Conservation (phyloP, 64 coral and sea anemone genomes). For the Cladopsammia gracilis region DNA sequence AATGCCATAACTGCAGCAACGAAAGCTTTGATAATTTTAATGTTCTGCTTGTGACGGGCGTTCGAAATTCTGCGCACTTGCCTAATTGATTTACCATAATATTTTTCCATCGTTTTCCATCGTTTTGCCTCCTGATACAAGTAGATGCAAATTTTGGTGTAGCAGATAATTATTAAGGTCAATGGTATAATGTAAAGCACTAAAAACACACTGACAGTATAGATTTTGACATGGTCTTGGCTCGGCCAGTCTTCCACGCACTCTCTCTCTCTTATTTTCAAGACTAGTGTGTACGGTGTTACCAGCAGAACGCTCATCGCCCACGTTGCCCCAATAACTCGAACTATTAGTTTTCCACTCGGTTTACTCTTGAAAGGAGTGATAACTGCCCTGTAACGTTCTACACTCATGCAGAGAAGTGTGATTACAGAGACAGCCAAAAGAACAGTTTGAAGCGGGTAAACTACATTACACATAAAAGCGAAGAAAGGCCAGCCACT, state of each 20-base stretch:
- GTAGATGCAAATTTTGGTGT: slow-evolving; percentile 5
- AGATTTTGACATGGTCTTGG: slow-evolving; percentile 18
- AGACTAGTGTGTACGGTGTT: slow-evolving; percentile 75
- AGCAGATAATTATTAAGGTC: slow-evolving; percentile 10
- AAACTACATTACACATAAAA: slow-evolving; percentile 80
- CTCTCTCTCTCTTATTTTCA: slow-evolving; percentile 42
- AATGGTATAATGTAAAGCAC: slow-evolving; percentile 42
- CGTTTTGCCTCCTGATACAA: not conserved
- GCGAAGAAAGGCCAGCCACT: slow-evolving; percentile 66
- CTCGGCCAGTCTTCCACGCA: slow-evolving; percentile 61
- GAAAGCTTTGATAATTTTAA: slow-evolving; percentile 49
- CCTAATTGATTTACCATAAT: not conserved
- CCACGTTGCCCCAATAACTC: slow-evolving; percentile 67
- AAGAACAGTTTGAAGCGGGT: slow-evolving; percentile 87
- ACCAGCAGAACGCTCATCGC: slow-evolving; percentile 49
- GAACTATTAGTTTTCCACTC: slow-evolving; percentile 20
- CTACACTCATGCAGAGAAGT: slow-evolving; percentile 83
- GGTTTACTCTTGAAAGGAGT: slow-evolving; percentile 65
- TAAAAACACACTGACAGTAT: slow-evolving; percentile 15
- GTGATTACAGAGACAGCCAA: slow-evolving; percentile 94
- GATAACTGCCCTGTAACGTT: slow-evolving; percentile 75
- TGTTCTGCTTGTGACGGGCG: slow-evolving; percentile 17
- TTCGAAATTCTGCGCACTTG: not conserved
- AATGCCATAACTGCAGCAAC: slow-evolving; percentile 62
- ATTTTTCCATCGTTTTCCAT: not conserved